Percentiles rank a stretch among this genome's conserved stretches.
Conservation (phyloP, 1,140 invertebrate species). For the Drosophila nannoptera region DNA sequence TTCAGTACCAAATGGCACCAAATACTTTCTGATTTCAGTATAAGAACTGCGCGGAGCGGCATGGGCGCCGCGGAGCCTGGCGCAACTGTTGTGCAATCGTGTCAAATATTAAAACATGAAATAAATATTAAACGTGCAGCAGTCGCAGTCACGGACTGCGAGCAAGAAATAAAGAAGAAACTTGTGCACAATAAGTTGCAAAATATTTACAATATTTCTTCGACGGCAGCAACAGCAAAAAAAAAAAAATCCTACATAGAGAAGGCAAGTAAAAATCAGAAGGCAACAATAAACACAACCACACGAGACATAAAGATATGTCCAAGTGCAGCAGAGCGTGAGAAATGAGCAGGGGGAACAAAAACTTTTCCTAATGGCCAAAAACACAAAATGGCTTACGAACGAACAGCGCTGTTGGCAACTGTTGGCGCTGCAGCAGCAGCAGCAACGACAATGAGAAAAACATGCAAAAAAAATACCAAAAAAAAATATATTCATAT, state of each 20-base stretch:
- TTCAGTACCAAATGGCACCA: slow-evolving; percentile 62
- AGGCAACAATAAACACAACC: neutral
- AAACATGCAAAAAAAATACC: slow-evolving; percentile 1
- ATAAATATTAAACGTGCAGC: slow-evolving; percentile 72
- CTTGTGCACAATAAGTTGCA: slow-evolving; percentile 67
- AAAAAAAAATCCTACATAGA: slow-evolving; percentile 4
- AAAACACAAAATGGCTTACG: slow-evolving; percentile 39
- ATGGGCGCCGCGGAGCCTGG: slow-evolving; percentile 25
- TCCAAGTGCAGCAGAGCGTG: slow-evolving; percentile 22
- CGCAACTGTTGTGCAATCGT: slow-evolving; percentile 72
- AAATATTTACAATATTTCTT: slow-evolving; percentile 66
- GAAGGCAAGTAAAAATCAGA: slow-evolving; percentile 3
- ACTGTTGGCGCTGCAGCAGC: slow-evolving; percentile 8
- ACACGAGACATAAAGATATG: slow-evolving; percentile 14
- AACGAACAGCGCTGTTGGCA: slow-evolving; percentile 28
- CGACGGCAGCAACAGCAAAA: slow-evolving; percentile 25
- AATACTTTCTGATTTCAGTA: slow-evolving; percentile 43
- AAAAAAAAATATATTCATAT: neutral
- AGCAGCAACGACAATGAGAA: neutral
- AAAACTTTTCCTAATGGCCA: slow-evolving; percentile 28
- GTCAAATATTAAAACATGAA: slow-evolving; percentile 78
- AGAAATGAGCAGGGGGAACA: slow-evolving; percentile 1
- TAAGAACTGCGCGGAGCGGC: slow-evolving; percentile 12
- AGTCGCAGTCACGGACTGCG: slow-evolving; percentile 16
- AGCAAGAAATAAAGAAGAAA: slow-evolving; percentile 49